These are phyloP conservation scores for Microctenopoma stevenorrisi DNA, from an alignment of 2,797 vertebrate species.

Conservation along the genomic window DNA sequence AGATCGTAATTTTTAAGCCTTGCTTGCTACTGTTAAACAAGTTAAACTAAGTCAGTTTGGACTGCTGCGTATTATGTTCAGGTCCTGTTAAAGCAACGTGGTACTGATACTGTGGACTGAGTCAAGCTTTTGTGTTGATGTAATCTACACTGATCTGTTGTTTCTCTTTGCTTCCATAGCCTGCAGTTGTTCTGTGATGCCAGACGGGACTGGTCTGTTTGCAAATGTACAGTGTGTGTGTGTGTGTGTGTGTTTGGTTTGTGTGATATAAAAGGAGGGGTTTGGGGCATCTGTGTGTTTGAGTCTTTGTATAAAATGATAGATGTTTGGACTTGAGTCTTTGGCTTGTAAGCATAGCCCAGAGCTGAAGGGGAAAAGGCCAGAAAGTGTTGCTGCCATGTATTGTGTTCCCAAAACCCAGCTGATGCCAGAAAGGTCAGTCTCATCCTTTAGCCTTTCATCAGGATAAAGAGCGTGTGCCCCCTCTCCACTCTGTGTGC, in stretches of 20 bases:
- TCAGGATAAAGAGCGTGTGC: conserved; percentile 75
- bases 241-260: conserved; percentile 46
- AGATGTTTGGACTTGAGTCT: conserved; percentile 78
- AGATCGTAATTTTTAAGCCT: conserved; percentile 37
- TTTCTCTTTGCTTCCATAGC: conserved; percentile 78
- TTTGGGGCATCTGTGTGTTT: conserved; percentile 68
- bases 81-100: conserved; percentile 53
- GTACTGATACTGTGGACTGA: conserved; percentile 70
- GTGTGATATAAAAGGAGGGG: conserved; percentile 67
- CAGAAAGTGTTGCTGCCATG: conserved; percentile 72
- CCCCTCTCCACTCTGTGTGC: conserved; percentile 69
- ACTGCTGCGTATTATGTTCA: conserved; percentile 20
- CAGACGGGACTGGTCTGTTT: conserved; percentile 74
- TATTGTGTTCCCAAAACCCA: conserved; percentile 80
- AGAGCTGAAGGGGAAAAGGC: conserved; percentile 76
- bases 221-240: conserved; percentile 71
- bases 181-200: conserved; percentile 80
- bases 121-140: conserved; percentile 73
- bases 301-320: conserved; percentile 75
- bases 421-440: conserved; percentile 82
- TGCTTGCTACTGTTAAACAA: conserved; percentile 5
- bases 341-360: conserved; percentile 76
- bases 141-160: conserved; percentile 78
- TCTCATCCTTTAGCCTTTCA: conserved; percentile 81
- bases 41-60: conserved; percentile 6